phyloP scores from a whole-genome alignment of 2,113 vertebrate species.

The Hydrochoerus hydrochaeris region DNA sequence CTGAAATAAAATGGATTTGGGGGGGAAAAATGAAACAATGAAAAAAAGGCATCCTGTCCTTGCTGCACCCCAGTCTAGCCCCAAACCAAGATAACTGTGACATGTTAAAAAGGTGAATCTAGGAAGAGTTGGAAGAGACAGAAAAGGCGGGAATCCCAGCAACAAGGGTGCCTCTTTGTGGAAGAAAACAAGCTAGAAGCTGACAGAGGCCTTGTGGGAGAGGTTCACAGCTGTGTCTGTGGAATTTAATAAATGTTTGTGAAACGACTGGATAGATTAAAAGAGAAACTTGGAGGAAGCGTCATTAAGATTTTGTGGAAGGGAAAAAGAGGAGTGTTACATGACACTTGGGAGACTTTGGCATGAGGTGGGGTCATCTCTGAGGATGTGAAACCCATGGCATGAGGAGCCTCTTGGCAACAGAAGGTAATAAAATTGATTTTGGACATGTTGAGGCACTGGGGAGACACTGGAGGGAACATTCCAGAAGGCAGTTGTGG shows the following conservation, averaged over 20 bases:
- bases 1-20: too few relatives aligned
- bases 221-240: background rate
- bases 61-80: fast-evolving
- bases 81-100: background rate
- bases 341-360: background rate
- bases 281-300: background rate
- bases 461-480: background rate
- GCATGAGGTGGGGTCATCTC: background rate
- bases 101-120: background rate
- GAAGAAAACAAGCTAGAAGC: background rate
- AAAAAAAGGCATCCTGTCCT: background rate
- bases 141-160: background rate
- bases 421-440: background rate
- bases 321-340: background rate
- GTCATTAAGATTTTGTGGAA: background rate
- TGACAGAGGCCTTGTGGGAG: background rate
- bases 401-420: background rate
- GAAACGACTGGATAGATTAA: background rate
- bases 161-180: fast-evolving
- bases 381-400: background rate
- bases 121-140: background rate
- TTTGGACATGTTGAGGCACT: background rate
- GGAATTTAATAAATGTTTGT: background rate
- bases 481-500: background rate
- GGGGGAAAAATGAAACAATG: background rate